A percentile compares a stretch with the other conserved stretches of the same genome.
These are phyloP conservation scores for Bothrops jararaca DNA, from an alignment of 2,113 vertebrate species.

Conservation along the genomic window DNA sequence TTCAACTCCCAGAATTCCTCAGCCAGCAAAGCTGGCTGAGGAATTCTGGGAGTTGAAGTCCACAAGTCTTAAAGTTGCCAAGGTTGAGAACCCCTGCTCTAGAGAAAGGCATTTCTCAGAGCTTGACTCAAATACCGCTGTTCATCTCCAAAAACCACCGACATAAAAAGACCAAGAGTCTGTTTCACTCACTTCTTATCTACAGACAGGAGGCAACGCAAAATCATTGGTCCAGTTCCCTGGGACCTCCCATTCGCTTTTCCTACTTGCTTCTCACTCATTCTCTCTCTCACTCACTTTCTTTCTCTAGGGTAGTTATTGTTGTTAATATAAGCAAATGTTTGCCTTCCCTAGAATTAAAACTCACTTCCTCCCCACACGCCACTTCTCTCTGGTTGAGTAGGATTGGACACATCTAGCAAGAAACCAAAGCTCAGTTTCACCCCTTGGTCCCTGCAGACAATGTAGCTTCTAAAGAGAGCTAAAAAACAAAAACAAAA, in stretches of 20 bases:
- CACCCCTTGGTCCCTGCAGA: background rate
- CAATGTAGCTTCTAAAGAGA: background rate
- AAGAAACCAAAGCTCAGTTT: background rate
- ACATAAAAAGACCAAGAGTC: constrained; percentile 11
- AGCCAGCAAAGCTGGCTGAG: too few relatives aligned
- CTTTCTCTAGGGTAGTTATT: background rate
- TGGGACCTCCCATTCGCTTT: background rate
- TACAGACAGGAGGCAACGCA: constrained; percentile 39
- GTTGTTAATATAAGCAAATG: background rate
- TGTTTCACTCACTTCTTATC: constrained; percentile 64
- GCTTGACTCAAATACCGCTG: constrained; percentile 21
- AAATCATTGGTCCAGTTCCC: background rate
- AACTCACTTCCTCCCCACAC: background rate
- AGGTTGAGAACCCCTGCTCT: too few relatives aligned
- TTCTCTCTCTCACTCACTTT: background rate
- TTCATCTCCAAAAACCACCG: background rate
- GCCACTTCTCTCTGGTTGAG: background rate
- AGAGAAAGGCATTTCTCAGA: constrained; percentile 33
- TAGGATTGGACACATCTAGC: background rate
- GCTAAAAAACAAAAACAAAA: background rate
- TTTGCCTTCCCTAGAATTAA: background rate
- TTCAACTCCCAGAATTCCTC: too few relatives aligned
- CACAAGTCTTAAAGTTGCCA: too few relatives aligned
- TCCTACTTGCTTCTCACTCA: background rate
- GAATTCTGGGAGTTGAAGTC: too few relatives aligned